Evolutionary conservation across 2,888 invertebrate species (phyloP).

Genomic region (Tipula confusa): DNA sequence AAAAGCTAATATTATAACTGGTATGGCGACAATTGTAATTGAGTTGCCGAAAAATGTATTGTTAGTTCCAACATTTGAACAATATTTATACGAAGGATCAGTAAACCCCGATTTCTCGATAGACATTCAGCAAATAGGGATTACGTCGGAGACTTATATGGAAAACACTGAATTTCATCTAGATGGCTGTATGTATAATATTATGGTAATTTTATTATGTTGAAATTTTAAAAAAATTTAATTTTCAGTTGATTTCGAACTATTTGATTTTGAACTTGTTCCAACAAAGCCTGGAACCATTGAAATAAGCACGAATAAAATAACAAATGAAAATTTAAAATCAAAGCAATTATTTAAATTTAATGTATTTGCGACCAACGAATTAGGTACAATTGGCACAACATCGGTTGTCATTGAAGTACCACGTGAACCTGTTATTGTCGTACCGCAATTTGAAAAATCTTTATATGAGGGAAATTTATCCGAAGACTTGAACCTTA

Average conservation of each 20-base stretch:
- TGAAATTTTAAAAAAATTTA: neutral
- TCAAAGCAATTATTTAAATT: conserved; percentile 31
- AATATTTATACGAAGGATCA: neutral
- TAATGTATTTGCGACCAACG: neutral
- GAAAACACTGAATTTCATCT: conserved; percentile 35
- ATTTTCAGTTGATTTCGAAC: neutral
- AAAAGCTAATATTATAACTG: neutral
- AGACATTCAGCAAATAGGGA: neutral
- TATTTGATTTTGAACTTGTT: neutral
- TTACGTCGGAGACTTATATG: conserved; percentile 35
- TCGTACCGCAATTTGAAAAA: neutral
- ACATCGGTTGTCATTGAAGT: neutral
- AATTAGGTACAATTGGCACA: neutral
- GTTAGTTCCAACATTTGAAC: neutral
- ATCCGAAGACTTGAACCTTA: neutral
- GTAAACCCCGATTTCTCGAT: neutral
- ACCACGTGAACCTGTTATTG: neutral
- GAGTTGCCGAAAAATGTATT: neutral
- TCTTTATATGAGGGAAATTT: neutral
- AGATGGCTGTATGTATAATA: neutral
- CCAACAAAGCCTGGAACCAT: neutral
- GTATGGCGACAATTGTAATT: neutral
- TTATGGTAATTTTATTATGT: neutral
- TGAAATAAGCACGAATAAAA: neutral
- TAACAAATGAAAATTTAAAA: neutral